A percentile compares a stretch with the other conserved stretches of the same genome.
phyloP scores from a whole-genome alignment of 2,113 vertebrate genomes.

The Leptobrachium leishanense region DNA sequence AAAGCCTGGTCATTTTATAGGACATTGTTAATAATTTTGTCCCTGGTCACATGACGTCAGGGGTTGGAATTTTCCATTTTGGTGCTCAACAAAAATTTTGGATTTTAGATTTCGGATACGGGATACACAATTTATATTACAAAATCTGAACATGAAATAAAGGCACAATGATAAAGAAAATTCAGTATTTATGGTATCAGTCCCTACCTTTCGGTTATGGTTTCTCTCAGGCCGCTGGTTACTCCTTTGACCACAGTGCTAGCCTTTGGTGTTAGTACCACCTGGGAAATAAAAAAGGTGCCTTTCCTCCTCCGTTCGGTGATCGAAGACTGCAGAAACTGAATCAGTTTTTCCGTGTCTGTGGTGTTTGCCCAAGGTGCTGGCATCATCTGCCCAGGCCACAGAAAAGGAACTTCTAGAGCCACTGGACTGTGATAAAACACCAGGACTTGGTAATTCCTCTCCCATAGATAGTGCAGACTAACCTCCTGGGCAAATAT shows the following conservation, averaged over 20 bases:
- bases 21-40: no score
- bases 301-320: slow-evolving; percentile 94
- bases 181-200: neutral
- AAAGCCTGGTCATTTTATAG: no score
- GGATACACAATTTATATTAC: no score
- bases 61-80: no score
- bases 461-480: slow-evolving; percentile 95
- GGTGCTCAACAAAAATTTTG: no score
- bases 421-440: slow-evolving; percentile 97
- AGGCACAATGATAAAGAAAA: neutral
- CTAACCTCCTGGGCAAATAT: slow-evolving; percentile 94
- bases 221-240: slow-evolving; percentile 94
- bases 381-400: slow-evolving; percentile 99
- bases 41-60: no score
- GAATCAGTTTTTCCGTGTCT: slow-evolving; percentile 92
- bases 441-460: slow-evolving; percentile 91
- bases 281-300: slow-evolving; percentile 95
- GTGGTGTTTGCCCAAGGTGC: slow-evolving; percentile 96
- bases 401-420: slow-evolving; percentile 91
- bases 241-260: slow-evolving; percentile 96
- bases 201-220: slow-evolving; percentile 91
- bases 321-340: slow-evolving; percentile 91
- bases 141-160: no score
- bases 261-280: slow-evolving; percentile 95
- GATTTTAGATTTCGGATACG: no score